These are phyloP conservation scores for Mesoligia furuncula DNA, from an alignment of 2,888 invertebrate genomes.

Conservation along the genomic window DNA sequence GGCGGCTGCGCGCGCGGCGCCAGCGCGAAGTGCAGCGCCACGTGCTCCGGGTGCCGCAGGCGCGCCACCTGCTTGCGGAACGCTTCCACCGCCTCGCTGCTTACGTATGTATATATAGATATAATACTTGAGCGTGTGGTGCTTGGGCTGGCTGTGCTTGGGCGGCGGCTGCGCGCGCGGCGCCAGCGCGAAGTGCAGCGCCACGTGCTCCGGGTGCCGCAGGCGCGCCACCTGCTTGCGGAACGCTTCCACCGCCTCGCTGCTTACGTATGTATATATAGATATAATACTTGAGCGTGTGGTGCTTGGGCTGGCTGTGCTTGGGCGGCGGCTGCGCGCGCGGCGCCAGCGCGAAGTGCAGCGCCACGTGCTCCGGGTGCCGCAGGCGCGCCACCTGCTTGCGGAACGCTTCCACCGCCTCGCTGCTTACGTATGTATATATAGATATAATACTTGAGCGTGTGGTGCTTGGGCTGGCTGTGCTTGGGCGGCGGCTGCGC, in stretches of 20 bases:
- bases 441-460: constrained; percentile 90
- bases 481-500: constrained; percentile 92
- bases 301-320: constrained; percentile 96
- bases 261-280: too few species aligned
- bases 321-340: constrained; percentile 92
- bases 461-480: constrained; percentile 96
- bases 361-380: constrained; percentile 96
- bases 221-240: constrained; percentile 96
- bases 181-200: constrained; percentile 98
- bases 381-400: constrained; percentile 96
- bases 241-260: constrained; percentile 96
- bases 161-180: constrained; percentile 92
- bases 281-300: constrained; percentile 92
- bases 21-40: constrained; percentile 97
- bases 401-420: constrained; percentile 96
- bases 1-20: constrained; percentile 94
- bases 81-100: constrained; percentile 96
- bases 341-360: constrained; percentile 98
- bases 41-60: constrained; percentile 96
- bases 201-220: constrained; percentile 96
- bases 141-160: constrained; percentile 95
- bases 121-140: constrained; percentile 94
- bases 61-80: constrained; percentile 96
- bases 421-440: too few species aligned
- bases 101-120: too few species aligned